Base-by-base conservation (phyloP, 2,113 vertebrate species). In the Piaya cayana region DNA sequence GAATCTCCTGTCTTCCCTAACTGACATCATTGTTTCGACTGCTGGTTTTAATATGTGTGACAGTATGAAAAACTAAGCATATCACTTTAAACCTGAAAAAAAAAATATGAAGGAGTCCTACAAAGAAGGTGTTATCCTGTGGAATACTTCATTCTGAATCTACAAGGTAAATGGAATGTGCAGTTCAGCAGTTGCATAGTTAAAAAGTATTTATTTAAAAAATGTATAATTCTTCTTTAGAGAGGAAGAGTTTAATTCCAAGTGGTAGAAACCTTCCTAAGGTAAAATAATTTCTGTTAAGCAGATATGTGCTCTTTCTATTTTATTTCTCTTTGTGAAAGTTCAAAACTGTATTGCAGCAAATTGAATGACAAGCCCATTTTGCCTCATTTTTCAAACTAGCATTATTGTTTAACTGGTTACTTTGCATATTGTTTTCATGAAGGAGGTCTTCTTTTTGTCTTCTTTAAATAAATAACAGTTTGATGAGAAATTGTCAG, bases 401-500 rank as follows among this genome's bases (percentile, higher is more conserved):
- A 79, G 4, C 59, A 43, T 93, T 86, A 79, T 26, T 72, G 12
- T 86, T 94, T 95, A 59, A 92, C 21, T 29, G 10, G 8, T 93
- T 94, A 55, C 30, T 71, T 93, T 74, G 8, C 55, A 78, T 64
- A 95, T 34, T 77, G 15, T 47, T 95, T 82, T 95, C 26, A 77
- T 39, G 60, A 85, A 74, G 43, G 95, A 2, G 8, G 14, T 71
- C 29, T 71, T 15, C 7, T 62, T 52, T 91, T 93, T 76, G 27
- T 50, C 36, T 81, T 79, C 42, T 62, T 58, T 72, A 62, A 90
- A 85, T 91, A 94, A 76, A 45, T 52, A 37, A 67, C 49, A 88
- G 30, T n/a, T 92, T 91, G 50, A 86, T 89, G 9, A 13, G 34
- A 71, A 96, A 72, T 39, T 93, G 45, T 95, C 74, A 97, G 39